Evolutionary conservation across 2,797 vertebrate species (phyloP).

Genomic region (Oceanodroma leucorhoa): DNA sequence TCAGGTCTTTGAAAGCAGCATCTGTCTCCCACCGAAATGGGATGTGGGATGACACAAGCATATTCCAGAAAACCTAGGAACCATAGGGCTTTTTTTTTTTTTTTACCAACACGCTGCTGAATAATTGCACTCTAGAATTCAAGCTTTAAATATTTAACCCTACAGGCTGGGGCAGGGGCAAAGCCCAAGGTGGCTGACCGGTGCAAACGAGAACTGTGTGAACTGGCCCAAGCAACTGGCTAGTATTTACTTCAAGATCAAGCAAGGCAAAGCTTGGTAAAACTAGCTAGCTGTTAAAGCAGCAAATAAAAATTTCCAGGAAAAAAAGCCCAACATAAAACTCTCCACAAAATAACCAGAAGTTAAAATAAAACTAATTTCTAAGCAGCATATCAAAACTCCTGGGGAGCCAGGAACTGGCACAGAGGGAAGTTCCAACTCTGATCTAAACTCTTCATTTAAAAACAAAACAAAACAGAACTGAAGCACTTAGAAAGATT

Average conservation of each 20-base stretch:
- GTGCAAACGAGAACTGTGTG: neutral
- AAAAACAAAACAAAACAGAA: neutral
- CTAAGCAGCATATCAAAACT: neutral
- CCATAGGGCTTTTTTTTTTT: neutral
- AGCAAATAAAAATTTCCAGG: neutral
- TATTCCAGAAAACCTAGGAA: neutral
- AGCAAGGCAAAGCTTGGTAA: neutral
- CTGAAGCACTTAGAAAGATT: neutral
- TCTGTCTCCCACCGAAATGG: neutral
- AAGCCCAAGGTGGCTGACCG: neutral
- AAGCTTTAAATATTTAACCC: neutral
- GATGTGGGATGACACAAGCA: neutral
- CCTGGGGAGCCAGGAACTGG: neutral
- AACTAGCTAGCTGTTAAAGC: neutral
- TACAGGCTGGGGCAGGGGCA: too few species aligned
- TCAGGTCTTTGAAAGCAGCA: neutral
- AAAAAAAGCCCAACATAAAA: neutral
- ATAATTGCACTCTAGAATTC: neutral
- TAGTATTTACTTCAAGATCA: neutral
- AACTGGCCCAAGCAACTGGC: neutral
- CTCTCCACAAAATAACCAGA: neutral
- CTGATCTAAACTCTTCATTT: neutral
- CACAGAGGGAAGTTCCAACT: neutral
- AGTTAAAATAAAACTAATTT: neutral
- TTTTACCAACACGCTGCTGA: neutral